Evolutionary conservation across 2,113 vertebrate genomes (phyloP), one percentile per base, ranked within the genome.

Genomic region (Thunnus maccoyii): DNA sequence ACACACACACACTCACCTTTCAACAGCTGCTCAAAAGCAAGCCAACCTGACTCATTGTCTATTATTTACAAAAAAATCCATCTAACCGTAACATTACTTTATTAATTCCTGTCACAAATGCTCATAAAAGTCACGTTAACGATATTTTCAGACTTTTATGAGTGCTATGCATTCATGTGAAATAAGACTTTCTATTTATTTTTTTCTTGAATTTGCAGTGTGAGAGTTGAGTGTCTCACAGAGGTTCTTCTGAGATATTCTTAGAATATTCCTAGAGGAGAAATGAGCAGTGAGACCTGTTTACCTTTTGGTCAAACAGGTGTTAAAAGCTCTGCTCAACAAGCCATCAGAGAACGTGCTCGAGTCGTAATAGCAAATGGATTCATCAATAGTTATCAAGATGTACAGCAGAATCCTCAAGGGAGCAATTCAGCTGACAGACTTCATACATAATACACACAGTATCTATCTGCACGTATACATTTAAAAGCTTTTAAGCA

Each of bases 371-470:
- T 78, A 25, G 52, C 54, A 64, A 54, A 76, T 56, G 3, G 57
- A 70, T 74, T 67, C n/a, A 74, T 81, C 77, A 41, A 71, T 78
- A 67, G 64, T 51, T 46, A 22, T 18, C 4, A 17, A 44, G 1
- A 81, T 69, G 55, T 72, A 69, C 60, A 82, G 36, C 16, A 30
- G 51, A 10, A 72, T 32, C 51, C 75, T 78, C 30, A 0, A 0
- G 57, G 68, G 64, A 62, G 25, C 50, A 27, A 2, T 77, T 86
- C 1, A 58, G 13, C 55, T 56, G 27, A 71, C 74, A 22, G 55
- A 13, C 41, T 54, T 18, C 13, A 63, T 62, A 54, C 18, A 4
- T 48, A 8, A 52, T 25, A 51, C 46, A 48, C 50, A 32, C 41
- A 12, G 30, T 16, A 30, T n/a, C 20, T 7, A 36, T 36, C 1